Conservation (phyloP, 1,140 invertebrate genomes). For the Drosophila bocqueti region DNA sequence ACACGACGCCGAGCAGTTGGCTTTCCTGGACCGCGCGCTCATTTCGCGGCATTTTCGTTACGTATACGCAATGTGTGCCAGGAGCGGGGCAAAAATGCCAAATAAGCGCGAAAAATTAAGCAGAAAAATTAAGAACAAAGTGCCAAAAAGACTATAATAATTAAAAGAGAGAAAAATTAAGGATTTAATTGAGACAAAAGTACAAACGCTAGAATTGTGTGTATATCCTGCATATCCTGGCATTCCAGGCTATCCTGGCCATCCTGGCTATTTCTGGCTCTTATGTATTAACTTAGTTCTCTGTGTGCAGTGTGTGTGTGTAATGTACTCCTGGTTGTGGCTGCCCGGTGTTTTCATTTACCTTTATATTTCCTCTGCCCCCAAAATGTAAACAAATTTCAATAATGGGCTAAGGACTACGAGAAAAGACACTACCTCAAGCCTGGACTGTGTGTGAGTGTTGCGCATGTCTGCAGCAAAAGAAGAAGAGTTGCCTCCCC, state of each 20-base stretch:
- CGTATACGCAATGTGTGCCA: constrained; percentile 52
- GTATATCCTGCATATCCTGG: background rate
- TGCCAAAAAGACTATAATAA: background rate
- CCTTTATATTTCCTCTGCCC: constrained; percentile 12
- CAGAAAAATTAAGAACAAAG: background rate
- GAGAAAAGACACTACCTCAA: constrained; percentile 11
- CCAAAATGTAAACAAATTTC: constrained; percentile 54
- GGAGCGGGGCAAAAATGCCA: background rate
- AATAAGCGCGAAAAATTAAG: constrained; percentile 11
- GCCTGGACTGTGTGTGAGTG: constrained; percentile 5
- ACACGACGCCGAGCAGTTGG: constrained; percentile 38
- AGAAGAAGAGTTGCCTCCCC: constrained; percentile 12
- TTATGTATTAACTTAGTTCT: background rate
- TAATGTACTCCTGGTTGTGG: background rate
- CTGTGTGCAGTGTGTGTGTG: background rate
- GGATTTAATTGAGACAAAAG: constrained; percentile 3
- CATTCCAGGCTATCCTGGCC: background rate
- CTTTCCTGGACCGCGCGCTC: constrained; percentile 33
- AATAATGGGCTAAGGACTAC: constrained; percentile 29
- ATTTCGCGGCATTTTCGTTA: constrained; percentile 57
- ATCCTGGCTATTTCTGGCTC: background rate
- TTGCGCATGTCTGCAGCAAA: constrained; percentile 48
- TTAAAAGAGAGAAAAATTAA: background rate
- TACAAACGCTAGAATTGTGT: background rate
- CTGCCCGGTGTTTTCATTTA: constrained; percentile 22